Base-by-base conservation (phyloP, 2,113 vertebrate species). In the Zosterops hypoxanthus region DNA sequence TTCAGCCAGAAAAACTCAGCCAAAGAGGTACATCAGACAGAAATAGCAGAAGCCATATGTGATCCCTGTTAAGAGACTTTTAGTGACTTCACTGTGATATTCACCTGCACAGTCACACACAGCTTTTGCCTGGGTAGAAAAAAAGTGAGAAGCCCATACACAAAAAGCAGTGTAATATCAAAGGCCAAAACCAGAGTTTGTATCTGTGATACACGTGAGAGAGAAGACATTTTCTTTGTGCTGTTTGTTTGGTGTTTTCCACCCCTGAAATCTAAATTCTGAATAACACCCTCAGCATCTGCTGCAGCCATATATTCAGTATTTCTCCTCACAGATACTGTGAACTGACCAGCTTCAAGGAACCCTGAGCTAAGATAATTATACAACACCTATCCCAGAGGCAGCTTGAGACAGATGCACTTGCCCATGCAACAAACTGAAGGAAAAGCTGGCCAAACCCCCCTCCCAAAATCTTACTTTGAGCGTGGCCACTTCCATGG, bases 381-480 rank as follows among this genome's bases (percentile, higher is more conserved):
- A 26, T 1, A 28, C 19, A 83, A 11, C 28, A 70, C 11, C 26
- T 47, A 42, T 11, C 50, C 19, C 42, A 39, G 4, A 28, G 0
- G 7, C 15, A 65, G 52, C 50, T 7, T 9, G 34, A 63, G 55
- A 61, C 39, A 29, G 9, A 21, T 0, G 11, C 12, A 18, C 29
- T 33, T 29, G 29, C 7, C 3, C 46, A 23, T 2, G 39, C 55
- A 59, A 66, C 16, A 11, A 55, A 70, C 5, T 5, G 23, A 71
- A 78, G 46, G 7, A 66, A 44, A 33, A 36, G 18, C 55, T 1
- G 4, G 34, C 34, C 34, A 34, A 34, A 34, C 11, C 21, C 26
- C 17, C n/a, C n/a, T n/a, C n/a, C n/a, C n/a, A 44, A 61, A 73
- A 53, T 85, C 97, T 96, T 97, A 99, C 99, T 98, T 99, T 97